Evolutionary conservation across 2,888 invertebrate species (phyloP).

Genomic region (Alloscopus bannaensis): DNA sequence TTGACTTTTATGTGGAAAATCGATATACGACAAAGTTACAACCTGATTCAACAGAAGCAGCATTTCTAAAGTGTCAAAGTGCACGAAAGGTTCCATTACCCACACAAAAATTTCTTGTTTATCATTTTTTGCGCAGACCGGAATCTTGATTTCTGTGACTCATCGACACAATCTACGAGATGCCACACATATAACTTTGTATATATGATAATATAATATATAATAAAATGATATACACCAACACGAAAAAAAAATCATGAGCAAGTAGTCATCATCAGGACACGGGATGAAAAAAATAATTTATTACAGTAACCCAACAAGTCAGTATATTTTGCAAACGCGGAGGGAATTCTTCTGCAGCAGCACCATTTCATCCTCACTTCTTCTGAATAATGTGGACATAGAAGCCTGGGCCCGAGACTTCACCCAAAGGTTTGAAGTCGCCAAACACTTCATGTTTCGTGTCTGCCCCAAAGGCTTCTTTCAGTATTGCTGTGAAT

Average conservation of each 20-base stretch:
- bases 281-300: slow-evolving; percentile 28
- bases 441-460: slow-evolving; percentile 87
- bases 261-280: slow-evolving; percentile 27
- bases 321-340: slow-evolving; percentile 20
- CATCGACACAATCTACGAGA: slow-evolving; percentile 31
- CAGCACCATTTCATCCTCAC: slow-evolving; percentile 10
- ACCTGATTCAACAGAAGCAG: too few relatives aligned
- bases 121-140: too few relatives aligned
- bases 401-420: slow-evolving; percentile 81
- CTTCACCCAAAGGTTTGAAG: slow-evolving; percentile 83
- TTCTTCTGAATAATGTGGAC: slow-evolving; percentile 88
- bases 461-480: slow-evolving; percentile 82
- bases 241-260: slow-evolving; percentile 10
- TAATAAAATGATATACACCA: slow-evolving; percentile 5
- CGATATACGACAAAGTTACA: too few relatives aligned
- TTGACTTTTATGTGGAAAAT: too few relatives aligned
- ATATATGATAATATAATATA: background rate
- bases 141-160: slow-evolving; percentile 38
- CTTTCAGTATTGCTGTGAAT: slow-evolving; percentile 84
- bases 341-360: background rate
- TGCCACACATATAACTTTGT: background rate
- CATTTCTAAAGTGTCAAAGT: too few relatives aligned
- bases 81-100: too few relatives aligned
- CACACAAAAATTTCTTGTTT: too few relatives aligned
- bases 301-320: slow-evolving; percentile 32